phyloP scores from a whole-genome alignment of 2,888 invertebrate species.

The Brachyptera risi region DNA sequence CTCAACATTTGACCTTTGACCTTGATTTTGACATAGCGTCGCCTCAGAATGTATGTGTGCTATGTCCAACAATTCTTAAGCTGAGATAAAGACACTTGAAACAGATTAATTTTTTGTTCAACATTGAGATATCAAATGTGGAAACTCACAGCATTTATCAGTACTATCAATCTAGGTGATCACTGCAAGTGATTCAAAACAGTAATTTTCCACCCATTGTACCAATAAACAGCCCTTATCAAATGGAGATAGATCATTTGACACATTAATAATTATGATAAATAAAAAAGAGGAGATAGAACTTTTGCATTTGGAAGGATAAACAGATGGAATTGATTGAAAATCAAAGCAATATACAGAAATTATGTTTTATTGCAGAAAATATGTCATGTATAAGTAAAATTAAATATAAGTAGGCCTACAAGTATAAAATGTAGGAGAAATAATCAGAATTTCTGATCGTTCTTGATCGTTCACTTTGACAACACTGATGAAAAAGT shows the following conservation, averaged over 20 bases:
- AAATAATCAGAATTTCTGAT: too few species aligned
- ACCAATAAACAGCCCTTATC: neutral
- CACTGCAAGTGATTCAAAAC: neutral
- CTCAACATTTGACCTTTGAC: too few species aligned
- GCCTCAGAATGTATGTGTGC: neutral
- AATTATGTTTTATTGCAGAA: neutral
- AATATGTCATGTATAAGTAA: too few species aligned
- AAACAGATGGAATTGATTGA: neutral
- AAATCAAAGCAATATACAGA: neutral
- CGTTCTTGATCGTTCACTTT: too few species aligned
- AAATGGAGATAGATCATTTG: neutral
- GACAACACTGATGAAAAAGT: neutral
- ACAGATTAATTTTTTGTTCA: neutral
- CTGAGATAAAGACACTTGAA: neutral
- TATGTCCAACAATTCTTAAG: neutral
- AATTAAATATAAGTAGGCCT: too few species aligned
- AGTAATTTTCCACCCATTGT: too few species aligned
- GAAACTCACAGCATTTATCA: neutral
- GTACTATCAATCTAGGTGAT: neutral
- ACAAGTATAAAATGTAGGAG: too few species aligned
- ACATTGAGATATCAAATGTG: neutral
- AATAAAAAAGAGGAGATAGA: neutral
- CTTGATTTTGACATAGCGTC: too few species aligned
- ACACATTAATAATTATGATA: neutral
- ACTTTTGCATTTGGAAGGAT: neutral